Base-by-base conservation (phyloP, 2,113 vertebrate genomes). In the Lophura nycthemera region DNA sequence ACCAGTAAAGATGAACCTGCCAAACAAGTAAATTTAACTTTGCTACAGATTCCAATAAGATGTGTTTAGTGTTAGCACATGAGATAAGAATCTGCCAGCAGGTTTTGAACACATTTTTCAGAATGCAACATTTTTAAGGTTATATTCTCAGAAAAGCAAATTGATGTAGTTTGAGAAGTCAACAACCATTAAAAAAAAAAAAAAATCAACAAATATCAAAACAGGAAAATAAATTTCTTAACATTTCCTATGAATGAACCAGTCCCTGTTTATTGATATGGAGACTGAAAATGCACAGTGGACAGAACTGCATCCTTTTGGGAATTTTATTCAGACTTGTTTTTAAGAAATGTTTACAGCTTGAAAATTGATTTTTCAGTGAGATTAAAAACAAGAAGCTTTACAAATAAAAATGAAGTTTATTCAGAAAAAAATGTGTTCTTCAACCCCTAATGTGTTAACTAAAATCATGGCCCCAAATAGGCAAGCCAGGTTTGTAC, bases 41-140 rank as follows among this genome's bases (percentile, higher is more conserved):
- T 69, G 18, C 8, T 48, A 50, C 21, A n/a, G 14, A 56, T 42
- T 29, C 78, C 27, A 43, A 3, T n/a, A 48, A 32, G 22, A 36
- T 16, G 11, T 0, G 0, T 57, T 67, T 48, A 67, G 83, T 60
- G 9, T 0, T 73, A 32, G 4, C 47, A 12, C 25, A 36, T 30
- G 12, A 45, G 7, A 22, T 70, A 87, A 40, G 21, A 30, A 32
- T 17, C 3, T 66, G 38, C 4, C 11, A 4, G 14, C 48, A 36
- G 25, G 14, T 72, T 89, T 76, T 24, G 6, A 75, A 72, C 4
- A 40, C 3, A 47, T 27, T 66, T 81, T 77, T 30, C 66, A 8
- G 21, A 81, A 72, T 38, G 13, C 3, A 66, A 4, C 7, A 6
- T 24, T 61, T 90, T 52, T 54, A 75, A 10, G 13, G 11, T 24